Evolutionary conservation across 1,140 invertebrate genomes (phyloP), one percentile per base, ranked within the genome.

Genomic region (Spodoptera frugiperda): DNA sequence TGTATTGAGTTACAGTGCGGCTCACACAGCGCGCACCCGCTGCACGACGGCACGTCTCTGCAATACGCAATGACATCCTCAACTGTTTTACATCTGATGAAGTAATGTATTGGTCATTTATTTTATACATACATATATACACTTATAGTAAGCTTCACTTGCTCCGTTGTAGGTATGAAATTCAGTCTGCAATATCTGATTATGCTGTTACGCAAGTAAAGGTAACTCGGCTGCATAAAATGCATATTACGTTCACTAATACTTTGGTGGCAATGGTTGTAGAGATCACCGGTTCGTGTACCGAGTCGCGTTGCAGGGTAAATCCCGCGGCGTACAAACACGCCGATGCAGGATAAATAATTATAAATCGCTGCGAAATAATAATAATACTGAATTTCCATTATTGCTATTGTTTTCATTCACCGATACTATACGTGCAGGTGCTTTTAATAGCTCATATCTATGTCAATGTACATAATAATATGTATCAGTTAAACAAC

Each of bases 321-420:
- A 67, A 67, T 67, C 44, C 63, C 63, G 63, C 63, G 44, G 63
- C 63, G 44, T 21, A 25, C 61, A 65, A 65, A 65, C 63, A 67
- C 44, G 61, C 33, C 33, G 33, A 21, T 65, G 63, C 63, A 19
- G 12, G 17, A 48, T 67, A 67, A 67, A 67, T 67, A 49, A 67
- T 67, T 67, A 67, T 67, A 67, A 67, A 67, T 67, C 44, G 63
- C 9, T 12, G 15, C 44, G 9, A 48, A 65, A 65, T 63, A 46
- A 65, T 49, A 67, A 49, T 67, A 49, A 67, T 67, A 25, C 17
- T 19, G 21, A 19, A 48, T 67, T 67, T 67, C 19, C 63, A 67
- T 67, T 21, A 49, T 67, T 67, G 48, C 63, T 61, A 14, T 61
- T 61, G 30, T 61, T 39, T 39, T 15, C 30, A 17, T 61, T 39